Base-by-base conservation (phyloP, 1,140 invertebrate genomes). In the Euborellia annulipes region DNA sequence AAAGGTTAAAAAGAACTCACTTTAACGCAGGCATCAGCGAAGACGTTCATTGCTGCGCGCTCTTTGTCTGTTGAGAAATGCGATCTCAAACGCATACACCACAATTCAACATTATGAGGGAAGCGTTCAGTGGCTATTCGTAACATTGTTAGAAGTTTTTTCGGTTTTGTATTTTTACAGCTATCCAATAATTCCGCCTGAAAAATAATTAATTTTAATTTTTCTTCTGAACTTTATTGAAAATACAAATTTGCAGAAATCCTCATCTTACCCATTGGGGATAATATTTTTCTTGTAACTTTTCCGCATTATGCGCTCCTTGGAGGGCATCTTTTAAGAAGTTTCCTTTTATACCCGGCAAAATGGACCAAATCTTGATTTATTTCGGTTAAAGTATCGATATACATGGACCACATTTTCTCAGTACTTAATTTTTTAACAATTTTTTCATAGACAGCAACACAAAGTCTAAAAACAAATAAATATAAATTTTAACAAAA, bases 371-470 rank as follows among this genome's bases (percentile, higher is more conserved):
- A 14, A 43, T 68, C 58, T 22, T 61, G 50, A 56, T 65, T 65
- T 8, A 71, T 58, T 53, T 71, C 68, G 18, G 68, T 41, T 43
- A 73, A 54, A 41, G 59, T 65, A 20, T 71, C 61, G 37, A 75
- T 58, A 48, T 70, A 73, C 1, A 66, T 50, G 1, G 64, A 59
- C 67, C 69, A 73, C 56, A 72, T 70, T 54, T 70, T 59, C 58
- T 68, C 60, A 43, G 62, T 66, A 50, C 70, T 61, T 45, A 75
- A 57, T 58, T 64, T 61, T 47, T 72, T 60, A n/a, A 72, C 56
- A 43, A 68, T 62, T 49, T 61, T 52, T 54, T 70, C 58, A 57
- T 72, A 70, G 48, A 72, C 54, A 52, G 66, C 56, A 17, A 36
- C n/a, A 34, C 30, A 47, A 19, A 49, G 32, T 45, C 47, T 50